Evolutionary conservation across 2,113 vertebrate genomes (phyloP).

Genomic region (Cettia cetti): DNA sequence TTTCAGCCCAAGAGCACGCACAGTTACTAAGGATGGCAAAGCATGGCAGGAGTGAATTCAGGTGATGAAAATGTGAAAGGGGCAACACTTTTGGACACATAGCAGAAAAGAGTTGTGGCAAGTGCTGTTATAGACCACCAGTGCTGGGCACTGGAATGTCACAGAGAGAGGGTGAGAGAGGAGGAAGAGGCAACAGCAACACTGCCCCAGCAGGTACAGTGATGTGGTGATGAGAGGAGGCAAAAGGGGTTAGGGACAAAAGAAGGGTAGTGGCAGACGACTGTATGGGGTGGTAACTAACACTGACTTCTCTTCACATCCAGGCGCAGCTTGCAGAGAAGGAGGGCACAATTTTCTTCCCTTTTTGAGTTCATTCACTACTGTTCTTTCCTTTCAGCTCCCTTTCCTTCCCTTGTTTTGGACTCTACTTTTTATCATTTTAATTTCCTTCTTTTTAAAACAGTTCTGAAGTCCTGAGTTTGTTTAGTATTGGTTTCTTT

Average conservation of each 20-base stretch:
- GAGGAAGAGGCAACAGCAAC: background rate
- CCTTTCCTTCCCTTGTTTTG: background rate
- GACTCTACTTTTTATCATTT: background rate
- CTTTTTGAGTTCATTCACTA: background rate
- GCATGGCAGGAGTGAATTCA: background rate
- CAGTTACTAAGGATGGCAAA: background rate
- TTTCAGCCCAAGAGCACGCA: background rate
- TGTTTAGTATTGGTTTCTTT: background rate
- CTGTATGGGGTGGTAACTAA: background rate
- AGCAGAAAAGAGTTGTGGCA: background rate
- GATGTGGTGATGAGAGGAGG: background rate
- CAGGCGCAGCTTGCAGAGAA: accelerated
- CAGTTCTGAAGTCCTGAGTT: background rate
- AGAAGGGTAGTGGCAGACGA: background rate
- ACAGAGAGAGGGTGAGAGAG: background rate
- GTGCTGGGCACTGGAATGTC: background rate
- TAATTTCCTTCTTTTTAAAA: background rate
- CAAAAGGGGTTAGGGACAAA: background rate
- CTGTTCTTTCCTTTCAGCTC: background rate
- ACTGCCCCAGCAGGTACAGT: background rate
- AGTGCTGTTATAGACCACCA: background rate
- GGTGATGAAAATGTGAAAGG: background rate
- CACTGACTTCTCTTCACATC: background rate
- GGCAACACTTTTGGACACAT: background rate
- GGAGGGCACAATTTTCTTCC: background rate